Percentiles rank a stretch among this genome's conserved stretches.
These are phyloP conservation scores for Ovis aries DNA, from an alignment of 2,113 vertebrate genomes.

Conservation along the genomic window DNA sequence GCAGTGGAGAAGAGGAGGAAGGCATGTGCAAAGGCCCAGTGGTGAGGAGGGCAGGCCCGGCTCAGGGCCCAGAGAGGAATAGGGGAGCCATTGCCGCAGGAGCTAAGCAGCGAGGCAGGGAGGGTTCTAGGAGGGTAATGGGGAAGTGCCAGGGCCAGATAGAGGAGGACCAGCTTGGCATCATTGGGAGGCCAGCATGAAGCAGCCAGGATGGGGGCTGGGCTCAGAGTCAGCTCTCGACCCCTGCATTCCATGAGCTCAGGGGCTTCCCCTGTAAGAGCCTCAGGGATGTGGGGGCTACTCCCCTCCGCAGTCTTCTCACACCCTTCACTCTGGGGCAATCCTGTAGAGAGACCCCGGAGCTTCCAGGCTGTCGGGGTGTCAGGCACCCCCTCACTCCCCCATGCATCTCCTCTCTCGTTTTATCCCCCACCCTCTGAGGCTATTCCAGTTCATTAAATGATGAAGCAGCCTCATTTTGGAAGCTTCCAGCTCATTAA, in stretches of 20 bases:
- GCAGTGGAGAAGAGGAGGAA: background rate
- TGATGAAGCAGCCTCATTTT: background rate
- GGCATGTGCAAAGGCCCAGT: background rate
- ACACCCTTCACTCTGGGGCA: accelerated
- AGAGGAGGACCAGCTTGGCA: background rate
- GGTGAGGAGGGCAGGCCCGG: background rate
- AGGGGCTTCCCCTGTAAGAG: accelerated
- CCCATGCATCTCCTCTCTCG: accelerated
- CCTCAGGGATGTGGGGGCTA: accelerated
- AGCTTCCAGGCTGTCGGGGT: conserved; percentile 76
- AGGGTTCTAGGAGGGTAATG: background rate
- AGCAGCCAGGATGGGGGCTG: background rate
- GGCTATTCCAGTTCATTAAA: background rate
- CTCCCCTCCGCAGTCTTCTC: background rate
- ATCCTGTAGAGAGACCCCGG: background rate
- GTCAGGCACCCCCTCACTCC: accelerated
- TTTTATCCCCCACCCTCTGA: background rate
- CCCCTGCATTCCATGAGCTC: accelerated
- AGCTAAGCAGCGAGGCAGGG: conserved; percentile 70
- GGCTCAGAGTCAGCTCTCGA: background rate
- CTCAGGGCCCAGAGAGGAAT: background rate
- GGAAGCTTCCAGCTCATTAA: conserved; percentile 23
- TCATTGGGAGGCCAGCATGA: background rate
- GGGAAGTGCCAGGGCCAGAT: background rate
- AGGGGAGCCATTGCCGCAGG: conserved; percentile 47